These are phyloP conservation scores for Abscondita cerata DNA, from an alignment of 2,888 invertebrate species.

Conservation along the genomic window DNA sequence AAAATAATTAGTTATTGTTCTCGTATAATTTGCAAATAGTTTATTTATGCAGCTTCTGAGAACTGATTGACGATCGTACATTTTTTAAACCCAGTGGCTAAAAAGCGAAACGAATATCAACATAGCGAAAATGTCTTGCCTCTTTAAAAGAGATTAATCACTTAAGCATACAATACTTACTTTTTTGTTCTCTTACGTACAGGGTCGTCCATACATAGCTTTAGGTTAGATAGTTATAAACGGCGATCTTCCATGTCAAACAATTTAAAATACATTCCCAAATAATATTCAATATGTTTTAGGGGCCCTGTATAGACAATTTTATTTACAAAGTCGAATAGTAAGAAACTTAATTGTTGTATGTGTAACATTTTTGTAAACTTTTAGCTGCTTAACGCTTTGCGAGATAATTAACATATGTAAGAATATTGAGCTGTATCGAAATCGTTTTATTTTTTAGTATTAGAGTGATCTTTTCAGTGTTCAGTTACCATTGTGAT, in stretches of 20 bases:
- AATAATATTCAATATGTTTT: background rate
- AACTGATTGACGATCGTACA: slow-evolving; percentile 14
- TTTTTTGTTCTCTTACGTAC: slow-evolving; percentile 19
- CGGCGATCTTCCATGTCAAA: slow-evolving; percentile 6
- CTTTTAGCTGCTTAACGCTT: background rate
- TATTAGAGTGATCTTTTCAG: background rate
- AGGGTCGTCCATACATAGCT: slow-evolving; percentile 14
- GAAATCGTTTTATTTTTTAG: slow-evolving; percentile 1
- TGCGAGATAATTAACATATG: slow-evolving; percentile 15
- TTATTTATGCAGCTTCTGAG: slow-evolving; percentile 17
- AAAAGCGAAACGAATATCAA: slow-evolving; percentile 17
- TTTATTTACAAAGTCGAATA: slow-evolving; percentile 2
- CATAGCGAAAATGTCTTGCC: slow-evolving; percentile 26
- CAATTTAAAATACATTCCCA: slow-evolving; percentile 4
- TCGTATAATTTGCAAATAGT: slow-evolving; percentile 14
- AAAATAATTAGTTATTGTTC: slow-evolving; percentile 16
- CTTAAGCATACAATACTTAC: slow-evolving; percentile 18
- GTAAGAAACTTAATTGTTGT: background rate
- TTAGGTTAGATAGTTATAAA: slow-evolving; percentile 2
- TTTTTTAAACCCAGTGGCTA: slow-evolving; percentile 11
- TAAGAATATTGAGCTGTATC: background rate
- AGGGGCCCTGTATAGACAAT: background rate
- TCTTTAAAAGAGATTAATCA: slow-evolving; percentile 19
- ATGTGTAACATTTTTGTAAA: slow-evolving; percentile 2
- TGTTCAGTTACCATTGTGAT: slow-evolving; percentile 8